A percentile compares a stretch with the other conserved stretches of the same genome.
Conservation (phyloP, 2,888 invertebrate genomes). For the Ophion ventricosus region DNA sequence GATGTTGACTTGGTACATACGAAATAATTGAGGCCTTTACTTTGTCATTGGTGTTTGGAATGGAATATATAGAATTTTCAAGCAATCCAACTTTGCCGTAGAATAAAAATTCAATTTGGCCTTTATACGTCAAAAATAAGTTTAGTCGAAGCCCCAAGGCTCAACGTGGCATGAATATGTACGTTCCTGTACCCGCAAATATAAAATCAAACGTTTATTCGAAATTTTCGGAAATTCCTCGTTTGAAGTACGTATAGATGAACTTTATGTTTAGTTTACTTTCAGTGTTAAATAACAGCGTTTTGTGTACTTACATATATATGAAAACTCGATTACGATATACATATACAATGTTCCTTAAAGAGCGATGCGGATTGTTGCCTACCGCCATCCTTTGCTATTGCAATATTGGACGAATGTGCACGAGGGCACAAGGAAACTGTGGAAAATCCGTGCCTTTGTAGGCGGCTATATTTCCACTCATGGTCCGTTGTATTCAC, state of each 20-base stretch:
- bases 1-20: conserved; percentile 4
- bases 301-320: background rate
- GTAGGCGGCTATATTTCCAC: no score
- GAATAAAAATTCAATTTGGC: conserved; percentile 27
- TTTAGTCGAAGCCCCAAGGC: conserved; percentile 5
- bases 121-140: conserved; percentile 19
- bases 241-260: background rate
- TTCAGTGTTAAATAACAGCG: background rate
- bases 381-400: no score
- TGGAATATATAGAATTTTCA: conserved; percentile 33
- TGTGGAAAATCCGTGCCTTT: no score
- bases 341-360: no score
- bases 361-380: no score
- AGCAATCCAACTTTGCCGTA: conserved; percentile 2
- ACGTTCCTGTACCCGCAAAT: background rate
- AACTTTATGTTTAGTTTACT: background rate
- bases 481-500: no score
- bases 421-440: no score
- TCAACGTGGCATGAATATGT: background rate
- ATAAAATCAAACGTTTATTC: conserved; percentile 13
- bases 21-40: conserved; percentile 41
- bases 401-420: no score
- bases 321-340: no score
- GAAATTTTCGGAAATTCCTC: background rate
- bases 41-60: background rate